phyloP scores from a whole-genome alignment of 1,140 invertebrate genomes.

The Neuroterus valhalla region DNA sequence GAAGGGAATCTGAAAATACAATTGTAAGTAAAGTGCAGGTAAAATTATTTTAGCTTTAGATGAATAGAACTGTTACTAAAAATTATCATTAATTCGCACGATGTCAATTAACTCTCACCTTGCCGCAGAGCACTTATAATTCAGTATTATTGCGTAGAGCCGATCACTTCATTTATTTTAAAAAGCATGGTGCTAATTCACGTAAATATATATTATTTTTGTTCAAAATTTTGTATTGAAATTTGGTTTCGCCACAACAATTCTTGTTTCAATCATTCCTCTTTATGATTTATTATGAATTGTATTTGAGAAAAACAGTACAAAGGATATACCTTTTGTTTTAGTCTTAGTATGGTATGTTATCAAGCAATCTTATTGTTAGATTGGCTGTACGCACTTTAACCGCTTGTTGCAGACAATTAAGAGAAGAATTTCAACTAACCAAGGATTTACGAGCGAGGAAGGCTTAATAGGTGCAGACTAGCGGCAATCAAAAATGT shows the following conservation, averaged over 20 bases:
- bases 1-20: slow-evolving; percentile 93
- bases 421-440: slow-evolving; percentile 29
- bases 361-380: neutral
- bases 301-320: no score
- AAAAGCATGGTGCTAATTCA: no score
- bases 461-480: slow-evolving; percentile 10
- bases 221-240: no score
- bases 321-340: neutral
- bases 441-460: slow-evolving; percentile 12
- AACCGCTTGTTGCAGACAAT: slow-evolving; percentile 27
- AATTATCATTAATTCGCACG: slow-evolving; percentile 23
- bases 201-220: no score
- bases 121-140: neutral
- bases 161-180: neutral
- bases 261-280: no score
- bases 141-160: neutral
- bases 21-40: slow-evolving; percentile 83
- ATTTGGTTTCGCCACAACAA: no score
- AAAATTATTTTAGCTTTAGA: neutral
- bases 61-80: slow-evolving; percentile 21
- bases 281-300: no score
- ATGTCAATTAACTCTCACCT: slow-evolving; percentile 1
- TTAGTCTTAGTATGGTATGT: neutral
- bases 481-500: slow-evolving; percentile 1
- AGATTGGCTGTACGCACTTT: slow-evolving; percentile 5